phyloP scores from a whole-genome alignment of 2,888 invertebrate genomes.

The Xestia ashworthii region DNA sequence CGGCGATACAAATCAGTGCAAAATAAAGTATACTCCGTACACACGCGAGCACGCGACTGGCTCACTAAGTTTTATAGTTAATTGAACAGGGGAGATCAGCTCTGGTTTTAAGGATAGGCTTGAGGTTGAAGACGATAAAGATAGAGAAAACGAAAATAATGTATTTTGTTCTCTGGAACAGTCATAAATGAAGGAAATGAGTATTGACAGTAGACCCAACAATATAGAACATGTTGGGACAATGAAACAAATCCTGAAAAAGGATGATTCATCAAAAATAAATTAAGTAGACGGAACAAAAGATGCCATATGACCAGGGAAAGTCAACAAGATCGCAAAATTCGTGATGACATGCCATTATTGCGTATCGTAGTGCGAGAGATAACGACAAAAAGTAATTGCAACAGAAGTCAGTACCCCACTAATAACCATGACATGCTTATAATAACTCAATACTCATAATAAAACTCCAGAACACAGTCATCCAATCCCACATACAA shows the following conservation, averaged over 20 bases:
- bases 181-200: not conserved
- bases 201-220: not conserved
- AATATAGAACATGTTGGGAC: not conserved
- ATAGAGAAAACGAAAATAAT: not conserved
- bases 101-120: conserved; percentile 1
- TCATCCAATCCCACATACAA: conserved; percentile 43
- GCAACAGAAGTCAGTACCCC: not conserved
- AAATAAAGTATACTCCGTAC: conserved; percentile 54
- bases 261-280: not conserved
- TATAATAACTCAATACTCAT: conserved; percentile 34
- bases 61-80: conserved; percentile 37
- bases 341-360: not conserved
- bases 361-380: not conserved
- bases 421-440: not conserved
- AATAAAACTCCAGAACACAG: conserved; percentile 8
- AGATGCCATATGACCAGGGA: not conserved
- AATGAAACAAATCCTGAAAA: not conserved
- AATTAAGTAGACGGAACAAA: not conserved
- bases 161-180: not conserved
- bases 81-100: conserved; percentile 29
- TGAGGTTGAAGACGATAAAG: not conserved
- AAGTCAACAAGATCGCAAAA: not conserved
- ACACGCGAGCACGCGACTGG: conserved; percentile 65
- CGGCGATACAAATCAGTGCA: conserved; percentile 60
- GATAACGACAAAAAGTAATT: not conserved